Percentiles rank a stretch among this genome's conserved stretches.
Evolutionary conservation across 2,888 invertebrate species (phyloP).

Genomic region (Scrobipalpa costella): DNA sequence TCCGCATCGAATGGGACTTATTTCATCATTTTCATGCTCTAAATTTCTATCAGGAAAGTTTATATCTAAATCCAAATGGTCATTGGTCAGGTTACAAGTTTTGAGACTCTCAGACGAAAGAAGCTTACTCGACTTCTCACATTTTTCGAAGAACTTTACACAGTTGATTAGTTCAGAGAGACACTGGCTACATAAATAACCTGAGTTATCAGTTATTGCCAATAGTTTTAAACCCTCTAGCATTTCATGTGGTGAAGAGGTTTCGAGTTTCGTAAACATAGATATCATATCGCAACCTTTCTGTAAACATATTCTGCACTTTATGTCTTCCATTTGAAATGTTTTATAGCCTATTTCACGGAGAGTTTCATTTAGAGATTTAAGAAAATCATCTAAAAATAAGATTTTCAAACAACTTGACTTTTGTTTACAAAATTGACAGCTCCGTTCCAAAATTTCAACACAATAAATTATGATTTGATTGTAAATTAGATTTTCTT

Average conservation of each 20-base stretch:
- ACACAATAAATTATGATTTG: no score
- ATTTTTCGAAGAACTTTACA: slow-evolving; percentile 17
- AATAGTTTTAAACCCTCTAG: neutral
- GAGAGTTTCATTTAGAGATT: no score
- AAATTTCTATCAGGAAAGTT: neutral
- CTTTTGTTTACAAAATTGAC: no score
- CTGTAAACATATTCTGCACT: slow-evolving; percentile 8
- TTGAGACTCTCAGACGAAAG: slow-evolving; percentile 15
- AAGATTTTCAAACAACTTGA: no score
- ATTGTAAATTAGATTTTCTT: no score
- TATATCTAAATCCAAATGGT: neutral
- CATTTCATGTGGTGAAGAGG: slow-evolving; percentile 7
- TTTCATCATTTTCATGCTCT: neutral
- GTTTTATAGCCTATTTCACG: neutral
- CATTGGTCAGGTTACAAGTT: neutral
- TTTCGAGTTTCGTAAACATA: neutral
- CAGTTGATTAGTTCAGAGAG: neutral
- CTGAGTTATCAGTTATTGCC: neutral
- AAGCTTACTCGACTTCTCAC: slow-evolving; percentile 24
- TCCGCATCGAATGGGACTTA: neutral
- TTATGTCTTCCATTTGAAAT: slow-evolving; percentile 1
- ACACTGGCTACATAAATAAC: slow-evolving; percentile 1
- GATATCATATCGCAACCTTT: neutral
- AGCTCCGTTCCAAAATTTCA: no score
- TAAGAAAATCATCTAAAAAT: no score